Evolutionary conservation across 2,888 invertebrate species (phyloP), one percentile per base, ranked within the genome.

Genomic region (Cecidostiba fungosa): DNA sequence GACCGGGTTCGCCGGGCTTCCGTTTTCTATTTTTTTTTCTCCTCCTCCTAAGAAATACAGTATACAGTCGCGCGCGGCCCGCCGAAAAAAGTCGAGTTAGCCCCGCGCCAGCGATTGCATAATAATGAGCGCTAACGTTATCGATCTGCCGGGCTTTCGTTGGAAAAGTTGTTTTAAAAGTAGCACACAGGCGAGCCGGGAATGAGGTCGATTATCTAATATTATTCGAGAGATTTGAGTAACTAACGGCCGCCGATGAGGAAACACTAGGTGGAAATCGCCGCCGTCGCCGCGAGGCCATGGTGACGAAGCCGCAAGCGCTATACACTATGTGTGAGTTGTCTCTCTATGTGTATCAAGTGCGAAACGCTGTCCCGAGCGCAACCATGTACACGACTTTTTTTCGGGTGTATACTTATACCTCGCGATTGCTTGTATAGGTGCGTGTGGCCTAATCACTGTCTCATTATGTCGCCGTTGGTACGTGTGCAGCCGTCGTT

Each of bases 181-280:
- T 83, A 19, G 29, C 80, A 62, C 73, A 36, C 43, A 43, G 43
- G 6, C 59, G n/a, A 29, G 43, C 47, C 66, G 16, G 23, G 62
- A 84, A 84, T 29, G 86, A 70, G 79, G 81, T 78, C 82, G 80
- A 77, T 86, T 86, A 82, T 86, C 82, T 86, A 86, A 86, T 74
- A 74, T 82, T 73, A 70, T 80, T 81, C 69, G 78, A 84, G 77
- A 86, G 77, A 86, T 84, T 84, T 66, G 77, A 84, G 78, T 80
- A 81, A 86, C 74, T 77, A 77, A 23, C 50, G 39, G 26, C n/a
- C 29, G 6, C 1, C 59, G 47, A 85, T 85, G 80, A 80, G 80
- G 76, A 85, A 85, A 85, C 73, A 50, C n/a, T 5, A n/a, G n/a
- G 43, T 78, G 83, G 72, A 78, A 78, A 84, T 83, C 77, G 70